Conservation (phyloP, 2,113 vertebrate species). For the Xiphophorus couchianus region DNA sequence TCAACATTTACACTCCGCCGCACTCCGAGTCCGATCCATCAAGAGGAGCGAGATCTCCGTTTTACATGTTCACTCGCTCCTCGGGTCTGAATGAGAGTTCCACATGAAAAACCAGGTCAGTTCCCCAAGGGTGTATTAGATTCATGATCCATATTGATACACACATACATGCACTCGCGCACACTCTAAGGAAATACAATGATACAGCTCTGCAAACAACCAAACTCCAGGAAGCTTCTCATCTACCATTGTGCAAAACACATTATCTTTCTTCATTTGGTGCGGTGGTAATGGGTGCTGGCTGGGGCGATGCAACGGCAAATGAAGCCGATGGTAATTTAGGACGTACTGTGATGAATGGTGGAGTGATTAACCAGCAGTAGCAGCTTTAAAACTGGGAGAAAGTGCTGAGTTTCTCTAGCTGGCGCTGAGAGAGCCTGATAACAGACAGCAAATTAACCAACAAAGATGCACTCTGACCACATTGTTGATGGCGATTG, state of each 20-base stretch:
- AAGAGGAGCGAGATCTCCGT: constrained; percentile 17
- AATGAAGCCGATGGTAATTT: constrained; percentile 63
- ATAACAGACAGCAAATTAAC: constrained; percentile 46
- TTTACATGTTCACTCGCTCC: background rate
- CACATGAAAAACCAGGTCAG: constrained; percentile 47
- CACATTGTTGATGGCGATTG: constrained; percentile 15
- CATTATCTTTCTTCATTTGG: constrained; percentile 53
- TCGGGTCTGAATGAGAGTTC: constrained; percentile 7
- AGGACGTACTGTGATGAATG: constrained; percentile 57
- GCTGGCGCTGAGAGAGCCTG: constrained; percentile 49
- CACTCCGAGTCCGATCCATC: constrained; percentile 15
- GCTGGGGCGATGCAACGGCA: constrained; percentile 41
- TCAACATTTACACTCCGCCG: constrained; percentile 6
- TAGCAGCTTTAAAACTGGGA: constrained; percentile 47
- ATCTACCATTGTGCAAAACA: constrained; percentile 43
- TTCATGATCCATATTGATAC: constrained; percentile 41
- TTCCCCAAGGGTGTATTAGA: constrained; percentile 7
- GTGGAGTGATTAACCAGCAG: constrained; percentile 59
- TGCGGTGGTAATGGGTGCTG: constrained; percentile 27
- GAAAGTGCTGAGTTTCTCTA: constrained; percentile 23
- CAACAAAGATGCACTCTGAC: constrained; percentile 56
- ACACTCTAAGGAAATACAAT: constrained; percentile 3
- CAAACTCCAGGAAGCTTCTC: constrained; percentile 40
- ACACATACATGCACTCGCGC: background rate
- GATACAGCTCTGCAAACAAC: background rate